phyloP scores from a whole-genome alignment of 2,888 invertebrate species.

The Drosophila flavopinicola region DNA sequence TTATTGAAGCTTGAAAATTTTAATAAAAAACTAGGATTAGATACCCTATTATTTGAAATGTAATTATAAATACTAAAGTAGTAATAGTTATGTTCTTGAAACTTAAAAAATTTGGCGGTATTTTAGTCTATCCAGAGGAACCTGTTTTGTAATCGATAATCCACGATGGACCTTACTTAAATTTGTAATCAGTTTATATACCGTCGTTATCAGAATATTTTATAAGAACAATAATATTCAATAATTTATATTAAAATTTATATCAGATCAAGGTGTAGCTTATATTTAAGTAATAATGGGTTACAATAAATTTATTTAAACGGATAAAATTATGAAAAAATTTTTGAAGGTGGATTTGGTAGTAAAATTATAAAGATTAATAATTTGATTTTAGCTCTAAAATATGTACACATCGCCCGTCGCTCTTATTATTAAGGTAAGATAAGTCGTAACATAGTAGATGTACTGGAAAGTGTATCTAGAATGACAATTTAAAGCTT shows the following conservation, averaged over 20 bases:
- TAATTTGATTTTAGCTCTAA: conserved; percentile 87
- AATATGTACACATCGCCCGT: conserved; percentile 92
- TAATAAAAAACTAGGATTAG: conserved; percentile 88
- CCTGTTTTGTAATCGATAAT: conserved; percentile 89
- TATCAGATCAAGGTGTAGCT: conserved; percentile 90
- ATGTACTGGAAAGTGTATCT: conserved; percentile 90
- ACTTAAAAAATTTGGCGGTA: conserved; percentile 90
- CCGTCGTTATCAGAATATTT: conserved; percentile 10
- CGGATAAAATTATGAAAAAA: conserved; percentile 85
- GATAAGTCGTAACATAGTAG: conserved; percentile 94
- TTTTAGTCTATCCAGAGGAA: conserved; percentile 89
- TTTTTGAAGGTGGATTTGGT: conserved; percentile 88
- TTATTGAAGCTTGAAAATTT: conserved; percentile 87
- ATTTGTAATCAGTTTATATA: conserved; percentile 4
- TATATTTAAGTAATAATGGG: conserved; percentile 88
- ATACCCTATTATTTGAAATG: conserved; percentile 88
- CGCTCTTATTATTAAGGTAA: conserved; percentile 88
- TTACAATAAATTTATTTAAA: conserved; percentile 87
- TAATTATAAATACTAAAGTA: conserved; percentile 84
- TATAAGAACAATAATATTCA: conserved; percentile 6
- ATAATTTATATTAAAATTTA: conserved; percentile 81
- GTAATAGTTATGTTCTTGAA: conserved; percentile 87
- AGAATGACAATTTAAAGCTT: conserved; percentile 88
- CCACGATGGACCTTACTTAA: conserved; percentile 85
- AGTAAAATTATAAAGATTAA: conserved; percentile 86